phyloP scores from a whole-genome alignment of 2,113 vertebrate species.

The Leuciscus idus region DNA sequence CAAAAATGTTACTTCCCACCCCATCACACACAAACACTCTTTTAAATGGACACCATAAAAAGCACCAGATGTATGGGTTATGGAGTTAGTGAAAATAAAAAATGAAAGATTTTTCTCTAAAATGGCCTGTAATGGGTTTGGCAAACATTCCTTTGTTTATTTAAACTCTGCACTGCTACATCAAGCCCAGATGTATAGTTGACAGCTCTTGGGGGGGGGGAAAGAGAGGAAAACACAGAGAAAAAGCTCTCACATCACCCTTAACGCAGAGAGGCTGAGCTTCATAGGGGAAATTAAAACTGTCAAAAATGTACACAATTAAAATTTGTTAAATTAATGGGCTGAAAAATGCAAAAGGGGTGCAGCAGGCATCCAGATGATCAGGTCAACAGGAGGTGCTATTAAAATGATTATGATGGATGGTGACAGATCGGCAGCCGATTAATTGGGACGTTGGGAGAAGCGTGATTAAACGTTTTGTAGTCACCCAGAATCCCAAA shows the following conservation, averaged over 20 bases:
- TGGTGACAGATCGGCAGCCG: slow-evolving; percentile 71
- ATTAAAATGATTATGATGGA: slow-evolving; percentile 84
- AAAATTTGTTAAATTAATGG: slow-evolving; percentile 88
- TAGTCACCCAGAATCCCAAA: slow-evolving; percentile 61
- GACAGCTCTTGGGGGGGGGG: slow-evolving; percentile 46
- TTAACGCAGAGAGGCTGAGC: slow-evolving; percentile 59
- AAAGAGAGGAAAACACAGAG: slow-evolving; percentile 41
- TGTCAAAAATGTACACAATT: slow-evolving; percentile 81
- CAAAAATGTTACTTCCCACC: slow-evolving; percentile 19
- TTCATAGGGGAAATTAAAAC: slow-evolving; percentile 77
- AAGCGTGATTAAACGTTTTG: slow-evolving; percentile 62
- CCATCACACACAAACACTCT: slow-evolving; percentile 25
- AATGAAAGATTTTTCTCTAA: slow-evolving; percentile 13
- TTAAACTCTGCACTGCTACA: slow-evolving; percentile 37
- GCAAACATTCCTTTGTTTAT: slow-evolving; percentile 53
- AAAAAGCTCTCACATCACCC: slow-evolving; percentile 23
- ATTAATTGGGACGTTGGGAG: slow-evolving; percentile 72
- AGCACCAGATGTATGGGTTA: slow-evolving; percentile 38
- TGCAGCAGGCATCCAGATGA: slow-evolving; percentile 83
- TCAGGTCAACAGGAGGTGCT: slow-evolving; percentile 79
- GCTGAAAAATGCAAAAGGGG: slow-evolving; percentile 77
- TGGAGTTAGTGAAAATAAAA: slow-evolving; percentile 6
- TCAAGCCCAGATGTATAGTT: slow-evolving; percentile 60
- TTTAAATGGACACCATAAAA: slow-evolving; percentile 41
- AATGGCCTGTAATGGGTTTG: slow-evolving; percentile 46